phyloP scores from a whole-genome alignment of 2,888 invertebrate species.

The Orthonevra nobilis region DNA sequence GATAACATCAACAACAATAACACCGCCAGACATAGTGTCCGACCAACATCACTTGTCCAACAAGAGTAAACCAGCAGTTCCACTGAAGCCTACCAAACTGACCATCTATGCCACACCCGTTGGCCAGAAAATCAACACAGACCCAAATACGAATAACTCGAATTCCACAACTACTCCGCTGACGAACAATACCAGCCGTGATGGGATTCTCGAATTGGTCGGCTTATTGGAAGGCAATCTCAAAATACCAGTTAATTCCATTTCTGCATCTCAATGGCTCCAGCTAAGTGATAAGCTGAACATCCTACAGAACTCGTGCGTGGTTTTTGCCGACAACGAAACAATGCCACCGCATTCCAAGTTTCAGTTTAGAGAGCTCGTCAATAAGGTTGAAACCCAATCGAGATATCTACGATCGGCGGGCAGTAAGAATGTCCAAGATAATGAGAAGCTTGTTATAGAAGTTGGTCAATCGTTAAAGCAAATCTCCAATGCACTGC shows the following conservation, averaged over 20 bases:
- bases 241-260: constrained; percentile 81
- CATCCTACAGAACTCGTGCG: constrained; percentile 90
- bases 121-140: constrained; percentile 74
- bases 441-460: constrained; percentile 85
- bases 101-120: constrained; percentile 90
- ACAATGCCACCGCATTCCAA: constrained; percentile 91
- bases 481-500: constrained; percentile 80
- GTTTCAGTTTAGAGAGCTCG: constrained; percentile 90
- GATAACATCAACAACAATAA: constrained; percentile 70
- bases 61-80: constrained; percentile 85
- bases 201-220: constrained; percentile 85
- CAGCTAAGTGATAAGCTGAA: constrained; percentile 91
- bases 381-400: constrained; percentile 86
- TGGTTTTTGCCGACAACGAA: constrained; percentile 89
- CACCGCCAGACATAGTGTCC: constrained; percentile 57
- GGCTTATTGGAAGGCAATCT: constrained; percentile 84
- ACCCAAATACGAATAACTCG: constrained; percentile 45
- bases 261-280: constrained; percentile 86
- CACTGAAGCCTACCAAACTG: constrained; percentile 85
- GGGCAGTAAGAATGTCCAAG: constrained; percentile 85
- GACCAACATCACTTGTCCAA: constrained; percentile 66
- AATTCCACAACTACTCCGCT: constrained; percentile 70
- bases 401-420: constrained; percentile 86
- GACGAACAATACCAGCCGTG: constrained; percentile 81
- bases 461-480: constrained; percentile 83